A percentile compares a stretch with the other conserved stretches of the same genome.
Conservation (phyloP, 2,797 vertebrate genomes). For the Petrocephalus schoutedeni region DNA sequence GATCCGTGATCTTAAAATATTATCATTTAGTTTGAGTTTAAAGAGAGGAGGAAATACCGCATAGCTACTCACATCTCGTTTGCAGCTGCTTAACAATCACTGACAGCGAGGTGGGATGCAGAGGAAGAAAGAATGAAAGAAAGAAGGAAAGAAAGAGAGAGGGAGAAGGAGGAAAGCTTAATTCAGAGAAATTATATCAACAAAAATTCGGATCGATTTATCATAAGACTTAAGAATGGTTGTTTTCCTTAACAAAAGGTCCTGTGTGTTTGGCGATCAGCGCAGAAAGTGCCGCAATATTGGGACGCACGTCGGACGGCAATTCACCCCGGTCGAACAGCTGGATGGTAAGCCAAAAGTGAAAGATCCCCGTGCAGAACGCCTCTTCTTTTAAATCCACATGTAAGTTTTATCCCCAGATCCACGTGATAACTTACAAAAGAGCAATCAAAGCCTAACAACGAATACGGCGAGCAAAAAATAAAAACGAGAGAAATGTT, state of each 20-base stretch:
- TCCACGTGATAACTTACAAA: conserved; percentile 5
- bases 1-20: not conserved
- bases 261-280: conserved; percentile 41
- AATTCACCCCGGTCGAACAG: conserved; percentile 37
- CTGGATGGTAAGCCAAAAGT: conserved; percentile 24
- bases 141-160: not conserved
- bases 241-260: not conserved
- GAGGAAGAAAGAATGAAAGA: conserved; percentile 17
- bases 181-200: conserved; percentile 29
- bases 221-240: not conserved
- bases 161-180: conserved; percentile 39
- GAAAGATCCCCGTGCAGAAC: conserved; percentile 29
- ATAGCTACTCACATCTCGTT: conserved; percentile 68
- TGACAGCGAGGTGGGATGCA: conserved; percentile 36
- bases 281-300: conserved; percentile 54
- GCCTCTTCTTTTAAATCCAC: conserved; percentile 46
- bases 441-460: not conserved
- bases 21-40: not conserved
- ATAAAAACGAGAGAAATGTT: not conserved
- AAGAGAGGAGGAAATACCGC: not conserved
- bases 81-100: conserved; percentile 61
- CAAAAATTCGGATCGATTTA: not conserved
- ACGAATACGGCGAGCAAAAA: conserved; percentile 12
- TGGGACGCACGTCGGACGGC: conserved; percentile 32
- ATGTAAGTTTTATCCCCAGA: not conserved